Conservation (phyloP, 2,888 invertebrate species). For the Punctoribates punctum region DNA sequence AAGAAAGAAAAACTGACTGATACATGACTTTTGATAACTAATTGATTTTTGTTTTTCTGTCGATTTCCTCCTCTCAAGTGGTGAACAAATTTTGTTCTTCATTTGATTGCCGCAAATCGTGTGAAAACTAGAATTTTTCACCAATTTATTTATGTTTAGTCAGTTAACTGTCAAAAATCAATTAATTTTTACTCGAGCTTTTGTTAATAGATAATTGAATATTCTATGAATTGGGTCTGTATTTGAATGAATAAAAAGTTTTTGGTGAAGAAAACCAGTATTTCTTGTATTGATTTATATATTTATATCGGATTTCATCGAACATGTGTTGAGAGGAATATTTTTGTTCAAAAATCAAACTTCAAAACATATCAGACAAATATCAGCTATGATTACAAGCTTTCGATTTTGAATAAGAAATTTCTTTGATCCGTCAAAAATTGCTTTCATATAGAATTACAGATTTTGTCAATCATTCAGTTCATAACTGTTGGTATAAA, state of each 20-base stretch:
- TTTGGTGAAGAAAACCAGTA: neutral
- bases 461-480: conserved; percentile 4
- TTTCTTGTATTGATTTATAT: neutral
- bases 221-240: too few relatives aligned
- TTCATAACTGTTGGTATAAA: neutral
- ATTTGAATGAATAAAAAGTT: neutral
- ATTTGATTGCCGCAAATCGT: neutral
- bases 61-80: neutral
- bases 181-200: neutral
- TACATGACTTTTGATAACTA: neutral
- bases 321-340: too few relatives aligned
- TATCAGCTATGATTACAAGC: neutral
- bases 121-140: neutral
- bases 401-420: neutral
- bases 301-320: conserved; percentile 7
- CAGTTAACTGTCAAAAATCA: neutral
- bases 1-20: neutral
- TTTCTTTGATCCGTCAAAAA: neutral
- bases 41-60: neutral
- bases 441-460: neutral
- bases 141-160: neutral
- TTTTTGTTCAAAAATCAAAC: too few relatives aligned
- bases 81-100: neutral
- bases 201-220: too few relatives aligned
- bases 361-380: too few relatives aligned